These are phyloP conservation scores for Mus spicilegus DNA, from an alignment of 2,113 vertebrate genomes.

Conservation along the genomic window DNA sequence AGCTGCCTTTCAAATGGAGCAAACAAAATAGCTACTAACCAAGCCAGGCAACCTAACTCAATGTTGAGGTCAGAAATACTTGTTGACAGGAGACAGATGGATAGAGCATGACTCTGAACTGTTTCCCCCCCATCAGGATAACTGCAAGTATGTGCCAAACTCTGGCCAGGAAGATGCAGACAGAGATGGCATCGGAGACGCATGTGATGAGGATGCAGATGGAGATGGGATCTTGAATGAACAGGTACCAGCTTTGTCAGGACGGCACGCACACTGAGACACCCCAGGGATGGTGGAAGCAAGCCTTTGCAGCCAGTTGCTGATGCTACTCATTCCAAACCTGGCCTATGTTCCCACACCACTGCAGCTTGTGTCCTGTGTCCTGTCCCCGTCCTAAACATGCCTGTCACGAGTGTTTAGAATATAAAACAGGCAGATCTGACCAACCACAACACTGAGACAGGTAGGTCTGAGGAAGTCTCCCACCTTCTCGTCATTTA, in stretches of 20 bases:
- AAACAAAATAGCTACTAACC: not conserved
- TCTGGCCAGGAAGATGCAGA: constrained; percentile 99
- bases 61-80: not conserved
- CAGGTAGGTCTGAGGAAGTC: not conserved
- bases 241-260: constrained; percentile 85
- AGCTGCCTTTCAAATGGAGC: not conserved
- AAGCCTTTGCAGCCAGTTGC: not conserved
- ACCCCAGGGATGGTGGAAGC: not conserved
- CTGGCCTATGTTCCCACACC: not conserved
- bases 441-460: not conserved
- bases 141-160: constrained; percentile 96
- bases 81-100: not conserved
- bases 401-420: not conserved
- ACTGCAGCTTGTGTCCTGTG: not conserved
- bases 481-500: constrained; percentile 74
- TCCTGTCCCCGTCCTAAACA: not conserved
- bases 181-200: constrained; percentile 92
- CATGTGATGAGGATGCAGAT: constrained; percentile 96
- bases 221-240: constrained; percentile 94
- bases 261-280: not conserved
- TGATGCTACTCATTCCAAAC: not conserved
- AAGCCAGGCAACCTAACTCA: not conserved
- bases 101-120: not conserved
- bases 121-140: constrained; percentile 89
- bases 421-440: not conserved